These are phyloP conservation scores for Psilopsiagon aymara DNA, from an alignment of 2,113 vertebrate genomes.

Conservation along the genomic window DNA sequence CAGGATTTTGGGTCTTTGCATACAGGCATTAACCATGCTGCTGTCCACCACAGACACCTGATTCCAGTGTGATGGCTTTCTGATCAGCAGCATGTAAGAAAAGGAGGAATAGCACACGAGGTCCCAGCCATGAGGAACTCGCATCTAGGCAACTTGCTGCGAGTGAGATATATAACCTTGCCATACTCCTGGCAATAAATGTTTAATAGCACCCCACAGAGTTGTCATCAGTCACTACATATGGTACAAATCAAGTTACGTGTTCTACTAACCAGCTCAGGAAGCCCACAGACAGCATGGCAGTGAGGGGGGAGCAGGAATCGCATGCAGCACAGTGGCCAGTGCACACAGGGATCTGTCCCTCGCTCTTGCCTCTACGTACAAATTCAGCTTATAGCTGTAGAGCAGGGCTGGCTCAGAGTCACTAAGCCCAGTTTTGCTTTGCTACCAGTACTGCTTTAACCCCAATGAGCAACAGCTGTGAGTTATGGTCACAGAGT, in stretches of 20 bases:
- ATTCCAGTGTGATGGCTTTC: neutral
- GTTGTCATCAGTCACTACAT: slow-evolving; percentile 44
- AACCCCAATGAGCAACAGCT: neutral
- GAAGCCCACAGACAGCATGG: slow-evolving; percentile 33
- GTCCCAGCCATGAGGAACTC: neutral
- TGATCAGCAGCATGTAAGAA: accelerated
- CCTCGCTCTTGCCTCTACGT: neutral
- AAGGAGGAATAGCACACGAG: neutral
- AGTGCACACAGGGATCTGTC: neutral
- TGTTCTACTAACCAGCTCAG: slow-evolving; percentile 46
- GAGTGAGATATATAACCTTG: slow-evolving; percentile 23
- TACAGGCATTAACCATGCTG: accelerated
- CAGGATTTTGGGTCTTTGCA: neutral
- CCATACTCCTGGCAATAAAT: slow-evolving; percentile 24
- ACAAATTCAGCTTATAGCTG: accelerated
- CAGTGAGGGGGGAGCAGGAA: neutral
- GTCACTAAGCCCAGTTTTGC: neutral
- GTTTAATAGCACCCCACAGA: slow-evolving; percentile 58
- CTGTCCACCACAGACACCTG: neutral
- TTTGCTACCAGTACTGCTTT: neutral
- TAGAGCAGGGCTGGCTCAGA: neutral
- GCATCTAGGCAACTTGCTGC: neutral
- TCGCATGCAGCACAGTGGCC: neutral
- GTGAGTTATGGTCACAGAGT: neutral
- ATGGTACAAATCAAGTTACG: slow-evolving; percentile 58